phyloP scores from a whole-genome alignment of 2,888 invertebrate species.

The Heliconius ismenius region DNA sequence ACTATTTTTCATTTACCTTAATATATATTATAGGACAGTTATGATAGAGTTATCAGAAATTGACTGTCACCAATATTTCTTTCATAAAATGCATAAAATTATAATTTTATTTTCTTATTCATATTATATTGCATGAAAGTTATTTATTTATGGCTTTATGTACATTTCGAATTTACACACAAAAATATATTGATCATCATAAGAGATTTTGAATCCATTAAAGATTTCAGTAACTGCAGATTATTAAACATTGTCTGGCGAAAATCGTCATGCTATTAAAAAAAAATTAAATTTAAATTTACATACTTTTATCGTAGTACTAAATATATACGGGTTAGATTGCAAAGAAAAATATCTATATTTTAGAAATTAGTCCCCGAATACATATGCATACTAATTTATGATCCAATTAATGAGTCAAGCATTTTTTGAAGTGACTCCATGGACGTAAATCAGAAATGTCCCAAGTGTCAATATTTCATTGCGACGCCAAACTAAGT shows the following conservation, averaged over 20 bases:
- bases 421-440: background rate
- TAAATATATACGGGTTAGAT: background rate
- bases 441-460: conserved; percentile 53
- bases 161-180: background rate
- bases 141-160: too few relatives aligned
- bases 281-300: too few relatives aligned
- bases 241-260: too few relatives aligned
- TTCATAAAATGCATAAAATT: too few relatives aligned
- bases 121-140: too few relatives aligned
- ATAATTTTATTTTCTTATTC: too few relatives aligned
- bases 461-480: conserved; percentile 61
- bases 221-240: background rate
- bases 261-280: background rate
- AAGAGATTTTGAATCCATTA: background rate
- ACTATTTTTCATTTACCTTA: background rate
- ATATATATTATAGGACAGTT: background rate
- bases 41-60: too few relatives aligned
- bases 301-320: background rate
- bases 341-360: background rate
- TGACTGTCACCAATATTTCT: too few relatives aligned
- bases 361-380: background rate
- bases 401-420: background rate
- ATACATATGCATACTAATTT: background rate
- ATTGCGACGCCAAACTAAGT: conserved; percentile 67
- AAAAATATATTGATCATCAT: background rate